Evolutionary conservation across 1,140 invertebrate genomes (phyloP).

Genomic region (Heliconius himera): DNA sequence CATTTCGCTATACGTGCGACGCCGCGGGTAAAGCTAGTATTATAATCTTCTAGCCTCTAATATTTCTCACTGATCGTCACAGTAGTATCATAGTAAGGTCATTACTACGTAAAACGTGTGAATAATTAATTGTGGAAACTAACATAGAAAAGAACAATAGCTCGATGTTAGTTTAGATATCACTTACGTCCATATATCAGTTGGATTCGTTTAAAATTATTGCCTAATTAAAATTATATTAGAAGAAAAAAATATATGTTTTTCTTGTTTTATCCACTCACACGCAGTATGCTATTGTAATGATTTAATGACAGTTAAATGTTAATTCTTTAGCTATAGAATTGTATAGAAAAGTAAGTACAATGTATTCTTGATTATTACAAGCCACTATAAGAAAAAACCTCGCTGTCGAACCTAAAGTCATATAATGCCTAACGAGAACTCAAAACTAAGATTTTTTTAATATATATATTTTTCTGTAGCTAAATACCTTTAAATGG

Average conservation of each 20-base stretch:
- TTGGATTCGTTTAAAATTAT: slow-evolving; percentile 21
- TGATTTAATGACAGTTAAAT: no score
- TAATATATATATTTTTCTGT: no score
- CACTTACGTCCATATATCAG: slow-evolving; percentile 25
- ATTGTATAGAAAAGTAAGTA: no score
- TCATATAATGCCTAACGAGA: no score
- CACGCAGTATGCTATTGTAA: no score
- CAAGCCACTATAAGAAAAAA: no score
- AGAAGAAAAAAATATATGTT: neutral
- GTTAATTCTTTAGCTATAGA: no score
- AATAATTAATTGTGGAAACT: slow-evolving; percentile 37
- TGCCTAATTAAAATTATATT: slow-evolving; percentile 17
- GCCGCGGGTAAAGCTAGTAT: neutral
- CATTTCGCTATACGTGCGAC: no score
- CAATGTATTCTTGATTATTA: no score
- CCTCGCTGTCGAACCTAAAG: no score
- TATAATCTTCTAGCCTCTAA: neutral
- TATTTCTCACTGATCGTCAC: slow-evolving; percentile 5
- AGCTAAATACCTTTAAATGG: no score
- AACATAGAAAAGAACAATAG: slow-evolving; percentile 48
- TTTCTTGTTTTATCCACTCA: neutral
- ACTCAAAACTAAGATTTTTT: no score
- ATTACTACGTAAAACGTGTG: slow-evolving; percentile 61
- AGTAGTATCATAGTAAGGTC: slow-evolving; percentile 43
- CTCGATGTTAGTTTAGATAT: slow-evolving; percentile 34